phyloP scores from a whole-genome alignment of 2,888 invertebrate genomes.

The Oscheius onirici region DNA sequence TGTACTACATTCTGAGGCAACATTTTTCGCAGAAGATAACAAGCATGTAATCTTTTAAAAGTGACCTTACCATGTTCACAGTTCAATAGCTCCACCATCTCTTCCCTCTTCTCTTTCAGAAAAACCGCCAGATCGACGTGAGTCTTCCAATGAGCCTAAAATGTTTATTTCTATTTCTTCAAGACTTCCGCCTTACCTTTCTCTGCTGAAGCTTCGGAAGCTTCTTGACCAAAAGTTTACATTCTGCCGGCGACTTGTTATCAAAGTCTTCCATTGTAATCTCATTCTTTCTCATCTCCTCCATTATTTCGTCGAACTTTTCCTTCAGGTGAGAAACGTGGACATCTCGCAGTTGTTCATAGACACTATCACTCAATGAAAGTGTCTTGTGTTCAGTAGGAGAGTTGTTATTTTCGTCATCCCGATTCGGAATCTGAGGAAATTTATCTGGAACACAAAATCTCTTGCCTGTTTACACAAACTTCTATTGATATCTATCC shows the following conservation, averaged over 20 bases:
- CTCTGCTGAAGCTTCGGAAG: constrained; percentile 51
- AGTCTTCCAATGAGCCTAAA: no score
- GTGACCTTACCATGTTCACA: no score
- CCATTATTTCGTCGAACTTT: constrained; percentile 49
- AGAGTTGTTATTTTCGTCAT: constrained; percentile 28
- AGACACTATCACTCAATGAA: constrained; percentile 55
- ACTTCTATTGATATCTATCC: constrained; percentile 31
- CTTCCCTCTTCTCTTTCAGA: no score
- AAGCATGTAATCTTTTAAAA: no score
- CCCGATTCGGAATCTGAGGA: constrained; percentile 23
- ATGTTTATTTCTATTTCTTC: no score
- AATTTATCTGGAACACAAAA: no score
- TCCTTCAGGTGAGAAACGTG: constrained; percentile 50
- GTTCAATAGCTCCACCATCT: no score
- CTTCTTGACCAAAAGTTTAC: constrained; percentile 50
- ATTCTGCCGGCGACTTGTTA: constrained; percentile 54
- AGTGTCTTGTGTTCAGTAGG: constrained; percentile 48
- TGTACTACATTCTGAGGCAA: no score
- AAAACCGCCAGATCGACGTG: no score
- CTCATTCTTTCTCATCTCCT: constrained; percentile 52
- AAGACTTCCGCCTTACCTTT: constrained; percentile 36
- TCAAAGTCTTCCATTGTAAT: constrained; percentile 33
- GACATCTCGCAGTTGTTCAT: constrained; percentile 52
- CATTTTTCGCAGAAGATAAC: no score
- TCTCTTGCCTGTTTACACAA: no score